phyloP scores from a whole-genome alignment of 1,140 invertebrate species.

The Macrocentrus cingulum region DNA sequence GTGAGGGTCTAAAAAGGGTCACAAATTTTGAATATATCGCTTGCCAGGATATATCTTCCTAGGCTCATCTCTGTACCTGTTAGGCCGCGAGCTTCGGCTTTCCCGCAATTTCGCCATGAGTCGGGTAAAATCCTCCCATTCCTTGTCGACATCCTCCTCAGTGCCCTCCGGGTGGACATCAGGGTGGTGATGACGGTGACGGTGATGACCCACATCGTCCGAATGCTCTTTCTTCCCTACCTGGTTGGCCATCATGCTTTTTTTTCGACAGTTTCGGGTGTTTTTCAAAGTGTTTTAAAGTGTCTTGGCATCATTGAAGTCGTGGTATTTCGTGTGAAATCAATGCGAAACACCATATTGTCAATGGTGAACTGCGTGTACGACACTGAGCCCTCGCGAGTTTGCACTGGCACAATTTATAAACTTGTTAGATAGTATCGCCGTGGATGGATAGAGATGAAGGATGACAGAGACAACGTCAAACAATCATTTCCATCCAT shows the following conservation, averaged over 20 bases:
- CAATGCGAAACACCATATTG: constrained; percentile 1
- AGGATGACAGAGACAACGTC: background rate
- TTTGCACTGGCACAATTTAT: constrained; percentile 48
- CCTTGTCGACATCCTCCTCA: constrained; percentile 60
- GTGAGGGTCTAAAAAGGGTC: constrained; percentile 54
- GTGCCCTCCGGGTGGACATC: constrained; percentile 51
- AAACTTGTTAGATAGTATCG: constrained; percentile 48
- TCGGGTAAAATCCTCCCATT: constrained; percentile 64
- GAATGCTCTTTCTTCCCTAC: constrained; percentile 53
- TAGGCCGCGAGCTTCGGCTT: constrained; percentile 50
- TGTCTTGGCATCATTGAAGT: no score
- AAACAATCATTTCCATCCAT: no score
- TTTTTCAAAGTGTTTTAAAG: no score
- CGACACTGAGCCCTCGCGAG: constrained; percentile 17
- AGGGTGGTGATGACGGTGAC: constrained; percentile 31
- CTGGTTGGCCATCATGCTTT: constrained; percentile 42
- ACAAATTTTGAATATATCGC: no score
- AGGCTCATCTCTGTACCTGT: constrained; percentile 42
- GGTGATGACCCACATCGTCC: constrained; percentile 48
- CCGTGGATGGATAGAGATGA: background rate
- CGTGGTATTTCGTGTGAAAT: background rate
- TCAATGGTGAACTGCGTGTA: constrained; percentile 22
- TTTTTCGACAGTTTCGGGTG: constrained; percentile 20
- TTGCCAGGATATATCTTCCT: no score
- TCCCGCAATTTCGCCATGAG: constrained; percentile 62